These are phyloP conservation scores for Phortica variegata DNA, from an alignment of 1,140 invertebrate species.

Conservation along the genomic window DNA sequence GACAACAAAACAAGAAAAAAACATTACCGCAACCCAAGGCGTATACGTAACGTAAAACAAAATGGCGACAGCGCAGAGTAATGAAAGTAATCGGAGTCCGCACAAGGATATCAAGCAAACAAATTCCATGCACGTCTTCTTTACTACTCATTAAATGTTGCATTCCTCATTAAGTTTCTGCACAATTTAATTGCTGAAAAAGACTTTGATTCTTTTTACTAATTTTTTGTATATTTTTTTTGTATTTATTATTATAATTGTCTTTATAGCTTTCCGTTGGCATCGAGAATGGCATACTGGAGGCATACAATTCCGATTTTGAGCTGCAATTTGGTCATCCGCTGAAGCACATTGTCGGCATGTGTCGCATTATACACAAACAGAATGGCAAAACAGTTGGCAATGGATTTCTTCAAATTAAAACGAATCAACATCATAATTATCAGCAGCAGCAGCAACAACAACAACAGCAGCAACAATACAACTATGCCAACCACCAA, in stretches of 20 bases:
- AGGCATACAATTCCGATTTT: conserved; percentile 66
- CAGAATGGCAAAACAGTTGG: conserved; percentile 43
- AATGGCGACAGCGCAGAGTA: background rate
- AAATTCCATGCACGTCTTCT: background rate
- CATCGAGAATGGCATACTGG: conserved; percentile 64
- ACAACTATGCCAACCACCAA: conserved; percentile 2
- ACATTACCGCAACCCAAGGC: background rate
- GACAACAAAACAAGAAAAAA: background rate
- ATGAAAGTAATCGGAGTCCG: background rate
- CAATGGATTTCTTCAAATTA: conserved; percentile 48
- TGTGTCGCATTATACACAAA: conserved; percentile 54
- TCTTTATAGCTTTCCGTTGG: conserved; percentile 66
- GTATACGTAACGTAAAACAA: no score
- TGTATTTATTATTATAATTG: no score
- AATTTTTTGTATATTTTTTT: conserved; percentile 9
- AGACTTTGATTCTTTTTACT: background rate
- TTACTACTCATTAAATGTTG: background rate
- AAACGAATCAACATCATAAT: conserved; percentile 23
- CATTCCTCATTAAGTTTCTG: background rate
- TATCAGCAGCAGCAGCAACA: background rate
- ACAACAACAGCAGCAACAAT: conserved; percentile 14
- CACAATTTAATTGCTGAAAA: background rate
- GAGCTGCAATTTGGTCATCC: conserved; percentile 66
- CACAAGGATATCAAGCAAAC: background rate
- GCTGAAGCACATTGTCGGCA: conserved; percentile 62